Conservation (phyloP, 2,888 invertebrate species). For the Diabrotica balteata region DNA sequence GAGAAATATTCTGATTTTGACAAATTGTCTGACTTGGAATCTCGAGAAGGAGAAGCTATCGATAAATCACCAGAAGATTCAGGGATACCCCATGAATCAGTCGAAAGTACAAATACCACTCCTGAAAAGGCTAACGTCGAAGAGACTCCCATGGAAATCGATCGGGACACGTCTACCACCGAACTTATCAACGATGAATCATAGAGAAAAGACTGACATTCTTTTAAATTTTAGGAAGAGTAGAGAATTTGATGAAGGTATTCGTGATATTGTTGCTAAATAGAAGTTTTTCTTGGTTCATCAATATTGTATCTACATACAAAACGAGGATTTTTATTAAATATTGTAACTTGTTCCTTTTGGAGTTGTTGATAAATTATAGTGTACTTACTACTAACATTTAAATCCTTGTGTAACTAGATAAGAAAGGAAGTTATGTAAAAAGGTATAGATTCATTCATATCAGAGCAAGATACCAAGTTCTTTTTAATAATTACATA, state of each 20-base stretch:
- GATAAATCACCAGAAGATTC: neutral
- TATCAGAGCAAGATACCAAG: too few species aligned
- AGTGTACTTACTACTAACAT: too few species aligned
- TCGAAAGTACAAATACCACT: neutral
- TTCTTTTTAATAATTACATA: too few species aligned
- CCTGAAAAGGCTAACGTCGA: neutral
- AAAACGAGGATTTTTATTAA: neutral
- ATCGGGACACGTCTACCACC: neutral
- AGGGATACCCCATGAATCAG: neutral
- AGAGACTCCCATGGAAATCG: conserved; percentile 4
- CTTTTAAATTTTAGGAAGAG: neutral
- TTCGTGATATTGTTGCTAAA: neutral
- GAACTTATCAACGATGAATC: neutral
- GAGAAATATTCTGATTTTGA: conserved; percentile 42
- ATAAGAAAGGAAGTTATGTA: too few species aligned
- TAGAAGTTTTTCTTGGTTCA: neutral
- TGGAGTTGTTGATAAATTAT: too few species aligned
- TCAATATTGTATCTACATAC: neutral
- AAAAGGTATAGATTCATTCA: too few species aligned
- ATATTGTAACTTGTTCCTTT: too few species aligned
- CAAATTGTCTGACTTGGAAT: conserved; percentile 42
- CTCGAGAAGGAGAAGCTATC: conserved; percentile 12
- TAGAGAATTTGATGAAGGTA: neutral
- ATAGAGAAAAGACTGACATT: conserved; percentile 8
- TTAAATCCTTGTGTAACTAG: too few species aligned